Conservation (phyloP, 1,140 invertebrate genomes). For the Drosophila ironensis region DNA sequence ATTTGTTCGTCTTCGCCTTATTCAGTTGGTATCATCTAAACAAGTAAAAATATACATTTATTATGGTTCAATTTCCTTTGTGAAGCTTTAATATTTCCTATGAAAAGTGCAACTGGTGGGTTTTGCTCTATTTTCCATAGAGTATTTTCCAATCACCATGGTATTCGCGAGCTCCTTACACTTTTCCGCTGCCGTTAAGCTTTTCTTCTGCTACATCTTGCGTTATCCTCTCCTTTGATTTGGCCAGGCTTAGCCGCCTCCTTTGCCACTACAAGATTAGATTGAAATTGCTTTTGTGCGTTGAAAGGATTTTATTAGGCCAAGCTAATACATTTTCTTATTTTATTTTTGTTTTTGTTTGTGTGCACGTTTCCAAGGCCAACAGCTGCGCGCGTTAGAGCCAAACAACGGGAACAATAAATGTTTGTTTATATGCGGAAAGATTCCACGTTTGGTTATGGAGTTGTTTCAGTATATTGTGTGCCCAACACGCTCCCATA, state of each 20-base stretch:
- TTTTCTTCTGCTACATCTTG: conserved; percentile 23
- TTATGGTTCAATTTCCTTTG: no score
- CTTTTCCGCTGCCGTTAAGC: not conserved
- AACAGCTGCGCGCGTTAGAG: conserved; percentile 37
- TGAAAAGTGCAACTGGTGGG: not conserved
- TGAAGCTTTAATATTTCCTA: no score
- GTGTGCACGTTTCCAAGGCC: conserved; percentile 20
- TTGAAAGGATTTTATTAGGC: conserved; percentile 41
- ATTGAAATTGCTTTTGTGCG: conserved; percentile 60
- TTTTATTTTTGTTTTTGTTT: not conserved
- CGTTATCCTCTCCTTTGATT: conserved; percentile 13
- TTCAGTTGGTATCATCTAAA: no score
- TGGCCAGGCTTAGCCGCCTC: conserved; percentile 7
- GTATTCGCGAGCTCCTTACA: not conserved
- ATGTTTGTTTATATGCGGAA: conserved; percentile 9
- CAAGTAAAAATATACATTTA: no score
- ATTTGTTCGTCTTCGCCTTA: no score
- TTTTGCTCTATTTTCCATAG: not conserved
- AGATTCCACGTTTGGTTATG: not conserved
- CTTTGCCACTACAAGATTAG: conserved; percentile 36
- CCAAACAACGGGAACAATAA: conserved; percentile 1
- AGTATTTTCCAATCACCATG: not conserved
- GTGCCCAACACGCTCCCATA: conserved; percentile 3
- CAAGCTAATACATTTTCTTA: conserved; percentile 25
- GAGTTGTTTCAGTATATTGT: not conserved